phyloP scores from a whole-genome alignment of 1,140 invertebrate genomes.

The Psix sp. region DNA sequence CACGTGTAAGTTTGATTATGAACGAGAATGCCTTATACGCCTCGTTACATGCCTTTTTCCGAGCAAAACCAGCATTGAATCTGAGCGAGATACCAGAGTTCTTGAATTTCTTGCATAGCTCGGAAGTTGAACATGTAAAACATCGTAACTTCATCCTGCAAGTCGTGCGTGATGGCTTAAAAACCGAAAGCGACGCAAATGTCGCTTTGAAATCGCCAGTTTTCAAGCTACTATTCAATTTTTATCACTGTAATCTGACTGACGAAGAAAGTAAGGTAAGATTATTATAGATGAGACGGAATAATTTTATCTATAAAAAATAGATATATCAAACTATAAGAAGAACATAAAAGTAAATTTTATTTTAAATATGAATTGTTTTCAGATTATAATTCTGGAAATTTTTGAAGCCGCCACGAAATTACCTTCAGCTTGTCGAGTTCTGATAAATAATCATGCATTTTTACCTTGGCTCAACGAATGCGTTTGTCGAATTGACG shows the following conservation, averaged over 20 bases:
- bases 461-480: slow-evolving; percentile 80
- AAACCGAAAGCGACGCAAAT: slow-evolving; percentile 78
- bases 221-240: slow-evolving; percentile 80
- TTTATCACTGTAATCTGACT: slow-evolving; percentile 73
- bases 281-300: background rate
- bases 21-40: slow-evolving; percentile 82
- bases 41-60: slow-evolving; percentile 83
- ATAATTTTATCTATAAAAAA: too few relatives aligned
- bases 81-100: slow-evolving; percentile 87
- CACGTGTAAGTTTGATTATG: slow-evolving; percentile 80
- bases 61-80: slow-evolving; percentile 83
- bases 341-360: too few relatives aligned
- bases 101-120: slow-evolving; percentile 84
- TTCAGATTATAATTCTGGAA: slow-evolving; percentile 79
- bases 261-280: slow-evolving; percentile 76
- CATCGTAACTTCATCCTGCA: slow-evolving; percentile 84
- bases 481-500: slow-evolving; percentile 28
- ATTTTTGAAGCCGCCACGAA: slow-evolving; percentile 79
- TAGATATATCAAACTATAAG: too few relatives aligned
- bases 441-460: slow-evolving; percentile 80
- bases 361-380: too few relatives aligned
- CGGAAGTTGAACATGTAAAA: slow-evolving; percentile 79
- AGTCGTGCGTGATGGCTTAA: slow-evolving; percentile 82
- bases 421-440: slow-evolving; percentile 79
- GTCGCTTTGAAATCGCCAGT: slow-evolving; percentile 79